Evolutionary conservation across 64 coral and sea anemone species (phyloP).

Genomic region (Astreopora myriophthalma): DNA sequence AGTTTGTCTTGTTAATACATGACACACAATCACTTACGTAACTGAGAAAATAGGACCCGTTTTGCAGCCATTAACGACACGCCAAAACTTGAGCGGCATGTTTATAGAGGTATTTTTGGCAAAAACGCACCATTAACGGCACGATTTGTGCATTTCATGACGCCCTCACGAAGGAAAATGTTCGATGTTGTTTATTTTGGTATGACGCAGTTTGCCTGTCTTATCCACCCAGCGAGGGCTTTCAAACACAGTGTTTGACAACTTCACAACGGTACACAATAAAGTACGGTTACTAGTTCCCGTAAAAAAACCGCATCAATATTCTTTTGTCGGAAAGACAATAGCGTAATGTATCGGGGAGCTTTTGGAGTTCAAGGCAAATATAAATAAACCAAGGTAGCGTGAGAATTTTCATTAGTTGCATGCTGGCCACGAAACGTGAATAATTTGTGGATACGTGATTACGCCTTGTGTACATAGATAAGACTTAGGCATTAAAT

Average conservation of each 20-base stretch:
- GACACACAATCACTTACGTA: not conserved
- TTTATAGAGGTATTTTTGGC: not conserved
- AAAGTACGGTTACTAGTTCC: not conserved
- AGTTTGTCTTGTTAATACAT: not conserved
- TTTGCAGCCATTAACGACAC: not conserved
- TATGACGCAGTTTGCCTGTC: not conserved
- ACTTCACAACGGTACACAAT: not conserved
- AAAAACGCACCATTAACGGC: not conserved
- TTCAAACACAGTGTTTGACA: not conserved
- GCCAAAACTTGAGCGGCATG: not conserved
- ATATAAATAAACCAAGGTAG: constrained; percentile 21
- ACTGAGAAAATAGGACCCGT: not conserved
- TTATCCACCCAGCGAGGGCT: not conserved
- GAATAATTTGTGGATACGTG: not conserved
- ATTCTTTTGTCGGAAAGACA: constrained; percentile 14
- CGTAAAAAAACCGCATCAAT: constrained; percentile 8
- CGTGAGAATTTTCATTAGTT: constrained; percentile 16
- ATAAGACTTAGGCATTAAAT: not conserved
- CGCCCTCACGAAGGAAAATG: not conserved
- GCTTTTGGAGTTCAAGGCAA: constrained; percentile 23
- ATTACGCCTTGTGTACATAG: not conserved
- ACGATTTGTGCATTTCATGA: too few relatives aligned
- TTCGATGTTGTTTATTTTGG: not conserved
- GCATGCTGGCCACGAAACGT: not conserved
- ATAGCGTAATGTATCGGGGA: not conserved